Evolutionary conservation across 1,140 invertebrate species (phyloP).

Genomic region (Halyomorpha halys): DNA sequence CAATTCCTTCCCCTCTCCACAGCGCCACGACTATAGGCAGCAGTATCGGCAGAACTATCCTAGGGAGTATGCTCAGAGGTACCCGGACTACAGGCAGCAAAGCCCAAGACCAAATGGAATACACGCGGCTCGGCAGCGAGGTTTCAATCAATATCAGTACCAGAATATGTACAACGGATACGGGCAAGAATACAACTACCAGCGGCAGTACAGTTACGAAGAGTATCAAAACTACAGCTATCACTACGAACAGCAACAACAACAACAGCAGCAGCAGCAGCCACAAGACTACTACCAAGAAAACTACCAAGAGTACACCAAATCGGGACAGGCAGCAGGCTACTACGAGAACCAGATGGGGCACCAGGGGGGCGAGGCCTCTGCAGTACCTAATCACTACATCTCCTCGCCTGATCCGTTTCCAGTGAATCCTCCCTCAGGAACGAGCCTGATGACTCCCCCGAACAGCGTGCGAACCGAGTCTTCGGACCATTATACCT

Average conservation of each 20-base stretch:
- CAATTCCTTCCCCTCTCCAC: constrained; percentile 28
- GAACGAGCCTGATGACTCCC: constrained; percentile 45
- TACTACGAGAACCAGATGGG: constrained; percentile 39
- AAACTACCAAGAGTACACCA: constrained; percentile 19
- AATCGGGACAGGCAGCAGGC: constrained; percentile 27
- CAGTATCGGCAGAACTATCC: constrained; percentile 18
- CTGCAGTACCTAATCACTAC: constrained; percentile 40
- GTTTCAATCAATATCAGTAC: constrained; percentile 26
- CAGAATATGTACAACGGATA: constrained; percentile 35
- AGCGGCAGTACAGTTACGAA: constrained; percentile 29
- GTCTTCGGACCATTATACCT: constrained; percentile 49
- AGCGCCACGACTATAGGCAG: constrained; percentile 23
- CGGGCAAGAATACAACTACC: constrained; percentile 29
- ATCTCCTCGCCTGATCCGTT: constrained; percentile 30
- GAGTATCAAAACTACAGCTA: constrained; percentile 33
- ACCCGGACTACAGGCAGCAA: constrained; percentile 16
- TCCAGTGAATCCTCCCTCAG: constrained; percentile 34
- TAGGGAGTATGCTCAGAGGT: constrained; percentile 8
- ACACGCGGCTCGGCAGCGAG: constrained; percentile 30
- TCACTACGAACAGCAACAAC: constrained; percentile 30
- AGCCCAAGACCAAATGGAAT: constrained; percentile 30
- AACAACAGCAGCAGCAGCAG: constrained; percentile 32
- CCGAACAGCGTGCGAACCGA: constrained; percentile 46
- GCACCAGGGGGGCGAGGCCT: constrained; percentile 42
- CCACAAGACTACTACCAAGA: constrained; percentile 33